Conservation (phyloP, 2,888 invertebrate species). For the Drosophila parthenogenetica region DNA sequence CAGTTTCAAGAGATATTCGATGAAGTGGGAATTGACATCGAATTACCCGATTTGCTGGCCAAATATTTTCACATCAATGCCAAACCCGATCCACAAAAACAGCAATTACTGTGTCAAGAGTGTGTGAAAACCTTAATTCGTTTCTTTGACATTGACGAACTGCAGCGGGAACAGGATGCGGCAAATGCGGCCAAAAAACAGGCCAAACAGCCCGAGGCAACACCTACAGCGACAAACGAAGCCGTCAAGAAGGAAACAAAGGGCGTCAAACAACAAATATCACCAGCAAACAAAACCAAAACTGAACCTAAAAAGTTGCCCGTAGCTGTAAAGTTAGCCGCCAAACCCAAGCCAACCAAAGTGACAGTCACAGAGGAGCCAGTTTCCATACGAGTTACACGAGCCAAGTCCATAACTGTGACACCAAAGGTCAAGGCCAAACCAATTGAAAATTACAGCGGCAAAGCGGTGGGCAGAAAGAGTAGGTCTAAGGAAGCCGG, state of each 20-base stretch:
- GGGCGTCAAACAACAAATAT: neutral
- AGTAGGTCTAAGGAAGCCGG: conserved; percentile 12
- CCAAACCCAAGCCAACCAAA: neutral
- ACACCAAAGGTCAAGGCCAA: conserved; percentile 1
- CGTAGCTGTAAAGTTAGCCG: neutral
- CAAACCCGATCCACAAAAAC: conserved; percentile 27
- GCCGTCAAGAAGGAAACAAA: neutral
- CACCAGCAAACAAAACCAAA: neutral
- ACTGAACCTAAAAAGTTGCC: neutral
- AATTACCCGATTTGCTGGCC: conserved; percentile 68
- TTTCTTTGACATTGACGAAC: conserved; percentile 77
- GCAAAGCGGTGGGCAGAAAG: neutral
- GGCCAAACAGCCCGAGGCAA: neutral
- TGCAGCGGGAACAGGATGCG: conserved; percentile 54
- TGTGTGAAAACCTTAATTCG: conserved; percentile 80
- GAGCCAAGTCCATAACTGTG: neutral
- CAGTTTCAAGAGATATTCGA: conserved; percentile 81
- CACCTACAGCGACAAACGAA: neutral
- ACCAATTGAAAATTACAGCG: neutral
- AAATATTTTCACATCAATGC: conserved; percentile 72
- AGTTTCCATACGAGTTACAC: conserved; percentile 17
- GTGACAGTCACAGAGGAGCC: neutral
- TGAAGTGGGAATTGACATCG: conserved; percentile 81
- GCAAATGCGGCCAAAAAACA: conserved; percentile 14
- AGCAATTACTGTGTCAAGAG: conserved; percentile 72